Evolutionary conservation across 2,888 invertebrate species (phyloP).

Genomic region (Eupithecia centaureata): DNA sequence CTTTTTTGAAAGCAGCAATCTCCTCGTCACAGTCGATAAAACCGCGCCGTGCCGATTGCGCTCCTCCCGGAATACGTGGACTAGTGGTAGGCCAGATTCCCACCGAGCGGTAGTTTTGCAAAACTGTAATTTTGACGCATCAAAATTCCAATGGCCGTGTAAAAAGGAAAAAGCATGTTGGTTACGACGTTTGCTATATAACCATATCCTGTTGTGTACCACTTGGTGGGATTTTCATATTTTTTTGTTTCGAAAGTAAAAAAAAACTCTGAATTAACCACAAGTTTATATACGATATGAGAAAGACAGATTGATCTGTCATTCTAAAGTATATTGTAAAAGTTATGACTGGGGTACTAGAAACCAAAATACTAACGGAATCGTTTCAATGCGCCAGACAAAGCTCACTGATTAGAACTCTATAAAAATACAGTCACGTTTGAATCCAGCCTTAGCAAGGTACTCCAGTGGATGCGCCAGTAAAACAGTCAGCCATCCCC

Average conservation of each 20-base stretch:
- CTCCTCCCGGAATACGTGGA: constrained; percentile 57
- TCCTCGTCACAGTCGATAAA: constrained; percentile 81
- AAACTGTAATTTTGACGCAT: neutral
- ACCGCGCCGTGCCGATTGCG: constrained; percentile 78
- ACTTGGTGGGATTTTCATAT: too few species aligned
- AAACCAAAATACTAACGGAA: neutral
- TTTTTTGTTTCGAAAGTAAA: too few species aligned
- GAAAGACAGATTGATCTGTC: too few species aligned
- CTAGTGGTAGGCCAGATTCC: constrained; percentile 17
- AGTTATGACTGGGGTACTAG: neutral
- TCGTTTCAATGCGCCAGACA: too few species aligned
- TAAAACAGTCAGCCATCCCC: constrained; percentile 46
- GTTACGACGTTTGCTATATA: too few species aligned
- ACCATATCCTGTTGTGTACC: too few species aligned
- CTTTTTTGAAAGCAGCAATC: constrained; percentile 78
- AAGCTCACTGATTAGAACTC: neutral
- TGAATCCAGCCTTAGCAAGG: constrained; percentile 22
- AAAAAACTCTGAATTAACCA: too few species aligned
- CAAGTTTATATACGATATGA: too few species aligned
- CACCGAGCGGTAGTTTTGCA: constrained; percentile 1
- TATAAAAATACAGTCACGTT: constrained; percentile 19
- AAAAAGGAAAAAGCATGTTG: neutral
- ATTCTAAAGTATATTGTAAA: neutral
- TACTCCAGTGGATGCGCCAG: constrained; percentile 39
- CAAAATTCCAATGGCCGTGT: neutral